Conservation (phyloP, 2,888 invertebrate species). For the Stenodema calcarata region DNA sequence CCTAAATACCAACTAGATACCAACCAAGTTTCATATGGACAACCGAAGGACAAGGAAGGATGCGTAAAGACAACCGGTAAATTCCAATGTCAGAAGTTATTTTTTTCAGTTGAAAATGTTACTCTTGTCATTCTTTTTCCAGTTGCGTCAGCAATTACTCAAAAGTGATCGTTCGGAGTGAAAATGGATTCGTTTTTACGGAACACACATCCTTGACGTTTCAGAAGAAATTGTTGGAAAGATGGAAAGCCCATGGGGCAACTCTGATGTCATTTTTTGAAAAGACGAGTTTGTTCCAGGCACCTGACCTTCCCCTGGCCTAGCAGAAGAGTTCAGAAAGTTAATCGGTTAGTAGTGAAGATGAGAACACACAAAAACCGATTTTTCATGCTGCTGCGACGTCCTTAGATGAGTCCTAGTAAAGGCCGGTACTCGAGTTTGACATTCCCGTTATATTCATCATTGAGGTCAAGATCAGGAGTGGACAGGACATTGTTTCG, state of each 20-base stretch:
- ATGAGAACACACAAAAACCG: not conserved
- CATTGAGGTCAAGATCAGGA: not conserved
- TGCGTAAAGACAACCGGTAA: too few species aligned
- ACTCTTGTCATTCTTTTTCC: not conserved
- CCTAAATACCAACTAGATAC: too few species aligned
- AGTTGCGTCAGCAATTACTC: not conserved
- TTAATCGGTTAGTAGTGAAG: not conserved
- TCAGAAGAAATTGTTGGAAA: not conserved
- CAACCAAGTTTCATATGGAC: too few species aligned
- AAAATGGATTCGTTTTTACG: not conserved
- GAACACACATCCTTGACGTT: not conserved
- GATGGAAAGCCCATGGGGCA: not conserved
- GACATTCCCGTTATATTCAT: not conserved
- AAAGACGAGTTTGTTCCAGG: not conserved
- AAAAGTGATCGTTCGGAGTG: not conserved
- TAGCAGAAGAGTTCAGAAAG: not conserved
- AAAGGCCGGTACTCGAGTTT: not conserved
- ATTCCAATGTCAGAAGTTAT: too few species aligned
- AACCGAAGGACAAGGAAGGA: too few species aligned
- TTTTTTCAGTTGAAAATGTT: too few species aligned
- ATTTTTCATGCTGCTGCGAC: not conserved
- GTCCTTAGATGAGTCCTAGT: not conserved
- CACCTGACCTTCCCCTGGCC: not conserved
- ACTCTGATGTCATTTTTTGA: not conserved
- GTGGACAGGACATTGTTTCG: not conserved